Percentiles rank a stretch among this genome's conserved stretches.
Conservation (phyloP, 2,113 vertebrate genomes). For the Mormoops blainvillei region DNA sequence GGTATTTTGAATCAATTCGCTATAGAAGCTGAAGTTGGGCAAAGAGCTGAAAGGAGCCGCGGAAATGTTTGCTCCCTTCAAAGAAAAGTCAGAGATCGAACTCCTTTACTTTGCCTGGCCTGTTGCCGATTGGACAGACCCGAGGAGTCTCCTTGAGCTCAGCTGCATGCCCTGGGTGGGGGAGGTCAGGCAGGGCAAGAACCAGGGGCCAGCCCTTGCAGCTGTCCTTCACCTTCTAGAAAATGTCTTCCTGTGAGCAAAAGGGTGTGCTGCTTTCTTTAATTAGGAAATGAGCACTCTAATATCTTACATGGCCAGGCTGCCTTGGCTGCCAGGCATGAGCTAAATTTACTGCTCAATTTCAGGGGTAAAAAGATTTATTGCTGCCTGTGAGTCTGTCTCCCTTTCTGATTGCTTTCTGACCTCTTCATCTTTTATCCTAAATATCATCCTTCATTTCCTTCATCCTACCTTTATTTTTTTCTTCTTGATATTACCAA, state of each 20-base stretch:
- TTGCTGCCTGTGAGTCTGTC: neutral
- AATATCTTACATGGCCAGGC: neutral
- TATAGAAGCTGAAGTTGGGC: neutral
- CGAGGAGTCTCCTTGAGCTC: neutral
- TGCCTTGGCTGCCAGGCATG: constrained; percentile 1
- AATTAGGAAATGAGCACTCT: constrained; percentile 11
- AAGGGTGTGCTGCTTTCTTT: constrained; percentile 31
- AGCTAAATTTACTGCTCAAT: constrained; percentile 56
- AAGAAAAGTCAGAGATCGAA: neutral
- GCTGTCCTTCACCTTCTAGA: neutral
- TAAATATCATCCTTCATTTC: neutral
- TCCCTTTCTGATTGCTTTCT: constrained; percentile 27
- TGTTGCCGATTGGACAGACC: neutral
- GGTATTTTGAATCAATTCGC: neutral
- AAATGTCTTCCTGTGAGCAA: constrained; percentile 14
- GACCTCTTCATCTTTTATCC: neutral
- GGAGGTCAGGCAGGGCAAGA: neutral
- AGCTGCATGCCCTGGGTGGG: rapidly evolving
- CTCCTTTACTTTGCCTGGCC: neutral
- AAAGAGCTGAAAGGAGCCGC: neutral
- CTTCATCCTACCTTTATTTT: neutral
- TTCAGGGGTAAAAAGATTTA: neutral
- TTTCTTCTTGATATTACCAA: neutral
- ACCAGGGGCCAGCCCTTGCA: neutral
- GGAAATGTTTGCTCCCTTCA: neutral